phyloP scores from a whole-genome alignment of 2,113 vertebrate species.

The Fregata magnificens region DNA sequence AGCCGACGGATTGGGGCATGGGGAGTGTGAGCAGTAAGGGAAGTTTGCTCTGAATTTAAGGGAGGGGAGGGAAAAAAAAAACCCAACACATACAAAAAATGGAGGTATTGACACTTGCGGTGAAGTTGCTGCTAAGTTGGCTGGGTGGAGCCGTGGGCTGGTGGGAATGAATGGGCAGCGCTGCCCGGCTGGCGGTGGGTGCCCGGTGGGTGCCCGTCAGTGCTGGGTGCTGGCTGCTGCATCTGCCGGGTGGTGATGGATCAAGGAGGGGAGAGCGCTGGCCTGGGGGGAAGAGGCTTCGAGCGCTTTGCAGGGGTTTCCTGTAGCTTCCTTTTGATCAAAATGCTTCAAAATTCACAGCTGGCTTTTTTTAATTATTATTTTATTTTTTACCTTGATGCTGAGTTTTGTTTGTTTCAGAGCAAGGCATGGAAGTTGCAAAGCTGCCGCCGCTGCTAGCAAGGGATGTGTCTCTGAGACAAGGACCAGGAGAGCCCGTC shows the following conservation, averaged over 20 bases:
- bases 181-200: not conserved
- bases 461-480: not conserved
- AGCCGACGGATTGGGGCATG: constrained; percentile 58
- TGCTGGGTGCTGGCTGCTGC: not conserved
- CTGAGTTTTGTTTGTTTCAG: not conserved
- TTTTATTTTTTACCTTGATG: not conserved
- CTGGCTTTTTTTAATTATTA: not conserved
- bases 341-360: not conserved
- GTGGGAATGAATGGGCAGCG: constrained; percentile 18
- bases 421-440: not conserved
- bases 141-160: constrained; percentile 15
- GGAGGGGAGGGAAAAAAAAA: constrained; percentile 4
- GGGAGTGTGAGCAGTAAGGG: constrained; percentile 56
- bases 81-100: not conserved
- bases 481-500: not conserved
- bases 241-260: not conserved
- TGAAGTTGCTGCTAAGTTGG: constrained; percentile 46
- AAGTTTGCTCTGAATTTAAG: constrained; percentile 60
- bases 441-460: accelerated
- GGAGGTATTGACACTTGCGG: constrained; percentile 62
- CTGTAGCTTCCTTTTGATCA: not conserved
- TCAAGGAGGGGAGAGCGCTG: not conserved
- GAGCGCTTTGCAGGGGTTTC: not conserved
- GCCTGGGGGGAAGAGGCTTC: constrained; percentile 5
- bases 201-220: not conserved